Evolutionary conservation across 1,140 invertebrate species (phyloP), one percentile per base, ranked within the genome.

Genomic region (Drosophila grimshawi): DNA sequence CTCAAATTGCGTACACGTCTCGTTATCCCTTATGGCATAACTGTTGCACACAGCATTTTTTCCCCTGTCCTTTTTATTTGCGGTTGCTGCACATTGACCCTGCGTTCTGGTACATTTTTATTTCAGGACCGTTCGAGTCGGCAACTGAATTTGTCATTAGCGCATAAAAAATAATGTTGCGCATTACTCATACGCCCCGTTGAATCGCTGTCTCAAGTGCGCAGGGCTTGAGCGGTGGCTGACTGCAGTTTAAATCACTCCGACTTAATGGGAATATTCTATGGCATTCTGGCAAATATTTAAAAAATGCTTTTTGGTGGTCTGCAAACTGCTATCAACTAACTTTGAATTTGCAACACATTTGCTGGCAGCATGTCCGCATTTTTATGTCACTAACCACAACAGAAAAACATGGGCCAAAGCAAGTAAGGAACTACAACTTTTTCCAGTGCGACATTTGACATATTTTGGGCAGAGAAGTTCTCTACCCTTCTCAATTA

Each of bases 401-500:
- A 55, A 46, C 53, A 55, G 11, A 49, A 65, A 76, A 55, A 35
- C 45, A 46, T 66, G 62, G 46, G 43, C 53, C 63, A 52, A 66
- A 64, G 32, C 37, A 33, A 45, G 39, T 45, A 45, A 66, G 65
- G 56, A 72, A 55, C 55, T 48, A 51, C 29, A 60, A 59, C 30
- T 64, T 70, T 70, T 61, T 65, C 73, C 69, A 65, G 63, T 67
- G 77, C 70, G 80, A 85, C 85, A 89, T 81, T 78, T 89, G 80
- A 89, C 80, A 89, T 89, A 85, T 89, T 89, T 81, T 41, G 70
- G 77, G 71, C 74, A 68, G 77, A 78, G 88, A 76, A 76, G 67
- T 81, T 81, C 68, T 76, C 43, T 81, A 89, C 85, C 85, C 85
- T 89, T 89, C 80, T 89, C 85, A 89, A 89, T 89, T 89, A 81